Percentiles rank a stretch among this genome's conserved stretches.
Conservation (phyloP, 2,888 invertebrate species). For the Rutpela maculata region DNA sequence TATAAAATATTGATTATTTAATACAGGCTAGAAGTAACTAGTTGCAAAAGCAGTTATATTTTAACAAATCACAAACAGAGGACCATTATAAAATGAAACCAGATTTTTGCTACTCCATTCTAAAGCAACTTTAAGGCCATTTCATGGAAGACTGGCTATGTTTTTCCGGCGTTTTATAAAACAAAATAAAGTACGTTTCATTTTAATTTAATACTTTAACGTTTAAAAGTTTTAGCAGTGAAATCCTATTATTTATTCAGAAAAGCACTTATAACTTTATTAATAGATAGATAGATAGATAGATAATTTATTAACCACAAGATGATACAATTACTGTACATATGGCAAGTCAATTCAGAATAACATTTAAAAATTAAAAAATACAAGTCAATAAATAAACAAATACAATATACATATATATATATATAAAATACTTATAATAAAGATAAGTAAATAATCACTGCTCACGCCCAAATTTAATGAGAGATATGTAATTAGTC, state of each 20-base stretch:
- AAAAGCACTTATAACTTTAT: neutral
- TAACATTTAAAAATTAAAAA: too few relatives aligned
- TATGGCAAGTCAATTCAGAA: too few relatives aligned
- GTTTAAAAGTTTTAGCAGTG: constrained; percentile 2
- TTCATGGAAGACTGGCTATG: neutral
- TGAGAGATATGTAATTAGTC: too few relatives aligned
- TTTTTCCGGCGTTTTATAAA: constrained; percentile 1
- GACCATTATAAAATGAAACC: neutral
- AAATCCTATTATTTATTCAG: neutral
- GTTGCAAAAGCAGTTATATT: neutral
- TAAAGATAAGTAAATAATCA: too few relatives aligned
- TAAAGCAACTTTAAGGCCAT: constrained; percentile 5
- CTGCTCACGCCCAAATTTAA: too few relatives aligned
- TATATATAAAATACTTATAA: too few relatives aligned
- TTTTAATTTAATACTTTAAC: neutral
- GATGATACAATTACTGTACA: too few relatives aligned
- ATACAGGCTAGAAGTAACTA: neutral
- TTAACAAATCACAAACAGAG: neutral
- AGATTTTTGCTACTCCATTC: neutral
- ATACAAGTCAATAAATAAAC: too few relatives aligned
- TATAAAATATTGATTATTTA: too few relatives aligned
- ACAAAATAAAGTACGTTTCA: constrained; percentile 1
- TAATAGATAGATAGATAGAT: too few relatives aligned
- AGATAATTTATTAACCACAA: too few relatives aligned
- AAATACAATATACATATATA: too few relatives aligned